phyloP scores from a whole-genome alignment of 2,888 invertebrate species.

The Poecilobothrus nobilitatus region DNA sequence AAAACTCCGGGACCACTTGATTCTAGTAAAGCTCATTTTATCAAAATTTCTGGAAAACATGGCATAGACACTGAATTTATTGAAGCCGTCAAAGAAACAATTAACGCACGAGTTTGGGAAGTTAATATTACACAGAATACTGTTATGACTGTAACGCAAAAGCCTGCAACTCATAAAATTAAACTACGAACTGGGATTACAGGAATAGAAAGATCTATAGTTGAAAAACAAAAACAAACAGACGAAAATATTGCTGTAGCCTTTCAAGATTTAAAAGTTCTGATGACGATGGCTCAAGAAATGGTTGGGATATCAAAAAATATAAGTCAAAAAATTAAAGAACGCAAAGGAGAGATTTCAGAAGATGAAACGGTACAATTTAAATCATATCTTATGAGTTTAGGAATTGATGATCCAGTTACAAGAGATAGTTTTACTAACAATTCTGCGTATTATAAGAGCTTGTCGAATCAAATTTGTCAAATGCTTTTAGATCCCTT shows the following conservation, averaged over 20 bases:
- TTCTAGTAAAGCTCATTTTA: slow-evolving; percentile 59
- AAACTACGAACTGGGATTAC: slow-evolving; percentile 82
- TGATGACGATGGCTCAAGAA: slow-evolving; percentile 95
- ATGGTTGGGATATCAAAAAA: slow-evolving; percentile 90
- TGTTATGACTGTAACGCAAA: not conserved
- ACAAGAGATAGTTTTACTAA: slow-evolving; percentile 83
- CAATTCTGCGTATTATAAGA: slow-evolving; percentile 74
- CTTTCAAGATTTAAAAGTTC: slow-evolving; percentile 87
- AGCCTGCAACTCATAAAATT: slow-evolving; percentile 37
- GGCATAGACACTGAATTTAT: slow-evolving; percentile 61
- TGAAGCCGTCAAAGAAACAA: slow-evolving; percentile 53
- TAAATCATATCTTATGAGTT: slow-evolving; percentile 89
- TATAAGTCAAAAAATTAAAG: slow-evolving; percentile 86
- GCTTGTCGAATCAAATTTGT: slow-evolving; percentile 78
- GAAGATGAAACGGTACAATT: slow-evolving; percentile 96
- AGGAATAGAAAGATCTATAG: slow-evolving; percentile 88
- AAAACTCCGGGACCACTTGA: slow-evolving; percentile 68
- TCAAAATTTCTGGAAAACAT: slow-evolving; percentile 81
- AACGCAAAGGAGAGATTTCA: slow-evolving; percentile 89
- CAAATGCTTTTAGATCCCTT: slow-evolving; percentile 73
- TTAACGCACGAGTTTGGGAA: slow-evolving; percentile 60
- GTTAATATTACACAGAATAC: slow-evolving; percentile 7
- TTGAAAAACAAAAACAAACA: slow-evolving; percentile 82
- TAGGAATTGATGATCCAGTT: slow-evolving; percentile 97
- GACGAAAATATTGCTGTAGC: slow-evolving; percentile 87